These are phyloP conservation scores for Cosmia pyralina DNA, from an alignment of 2,888 invertebrate species.

Conservation along the genomic window DNA sequence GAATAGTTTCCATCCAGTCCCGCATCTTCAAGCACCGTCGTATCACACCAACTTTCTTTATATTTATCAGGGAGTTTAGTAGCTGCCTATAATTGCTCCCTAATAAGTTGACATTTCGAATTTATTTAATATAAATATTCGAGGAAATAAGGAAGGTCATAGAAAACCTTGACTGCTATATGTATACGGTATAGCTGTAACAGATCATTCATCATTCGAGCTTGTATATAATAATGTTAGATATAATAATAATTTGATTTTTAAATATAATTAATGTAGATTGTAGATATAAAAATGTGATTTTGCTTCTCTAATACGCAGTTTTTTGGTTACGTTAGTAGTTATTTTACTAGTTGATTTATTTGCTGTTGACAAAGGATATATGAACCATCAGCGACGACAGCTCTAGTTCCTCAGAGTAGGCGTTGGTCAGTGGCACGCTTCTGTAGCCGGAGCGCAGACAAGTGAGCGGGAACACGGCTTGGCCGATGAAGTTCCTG, in stretches of 20 bases:
- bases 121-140: conserved; percentile 21
- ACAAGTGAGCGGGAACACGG: conserved; percentile 96
- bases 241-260: background rate
- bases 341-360: conserved; percentile 46
- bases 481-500: conserved; percentile 98
- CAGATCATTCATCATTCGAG: conserved; percentile 46
- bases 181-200: conserved; percentile 12
- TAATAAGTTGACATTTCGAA: conserved; percentile 8
- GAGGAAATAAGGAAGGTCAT: background rate
- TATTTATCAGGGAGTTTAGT: conserved; percentile 9
- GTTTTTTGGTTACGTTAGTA: conserved; percentile 59
- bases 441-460: conserved; percentile 97
- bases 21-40: conserved; percentile 27
- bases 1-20: background rate
- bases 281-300: background rate
- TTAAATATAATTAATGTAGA: background rate
- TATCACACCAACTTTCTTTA: conserved; percentile 24
- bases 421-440: conserved; percentile 96
- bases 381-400: conserved; percentile 95
- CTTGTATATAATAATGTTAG: background rate
- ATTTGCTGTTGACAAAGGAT: conserved; percentile 65
- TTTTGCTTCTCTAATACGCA: conserved; percentile 32
- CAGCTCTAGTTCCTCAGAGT: conserved; percentile 97
- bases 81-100: conserved; percentile 13
- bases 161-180: conserved; percentile 2